phyloP scores from a whole-genome alignment of 2,888 invertebrate species.

The Drosophila tripunctata region DNA sequence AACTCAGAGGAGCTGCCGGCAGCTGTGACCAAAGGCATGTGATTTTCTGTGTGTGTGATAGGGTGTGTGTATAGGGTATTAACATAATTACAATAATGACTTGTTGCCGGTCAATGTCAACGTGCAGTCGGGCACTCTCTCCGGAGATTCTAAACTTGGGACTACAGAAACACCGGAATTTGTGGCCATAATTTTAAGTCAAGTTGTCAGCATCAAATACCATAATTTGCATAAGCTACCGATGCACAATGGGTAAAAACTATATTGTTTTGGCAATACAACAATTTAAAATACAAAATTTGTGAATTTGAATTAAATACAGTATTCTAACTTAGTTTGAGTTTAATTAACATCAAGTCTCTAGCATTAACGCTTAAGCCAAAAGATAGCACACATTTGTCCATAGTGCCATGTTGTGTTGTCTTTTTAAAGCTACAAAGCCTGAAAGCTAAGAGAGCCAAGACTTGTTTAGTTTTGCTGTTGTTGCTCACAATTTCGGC shows the following conservation, averaged over 20 bases:
- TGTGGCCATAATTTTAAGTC: conserved; percentile 51
- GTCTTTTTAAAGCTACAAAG: conserved; percentile 30
- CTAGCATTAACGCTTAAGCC: no score
- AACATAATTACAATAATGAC: conserved; percentile 77
- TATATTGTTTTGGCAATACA: not conserved
- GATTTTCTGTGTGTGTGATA: conserved; percentile 5
- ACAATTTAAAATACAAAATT: no score
- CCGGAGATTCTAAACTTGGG: not conserved
- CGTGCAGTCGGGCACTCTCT: not conserved
- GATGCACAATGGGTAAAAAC: no score
- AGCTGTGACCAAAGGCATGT: not conserved
- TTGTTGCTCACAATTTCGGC: not conserved
- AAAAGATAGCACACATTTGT: no score
- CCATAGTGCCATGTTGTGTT: no score
- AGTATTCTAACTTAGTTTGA: no score
- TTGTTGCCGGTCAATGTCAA: conserved; percentile 60
- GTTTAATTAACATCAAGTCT: no score
- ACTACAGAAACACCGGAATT: conserved; percentile 37
- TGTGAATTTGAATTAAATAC: no score
- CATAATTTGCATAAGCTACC: conserved; percentile 42
- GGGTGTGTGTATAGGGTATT: conserved; percentile 32
- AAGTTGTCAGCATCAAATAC: conserved; percentile 48
- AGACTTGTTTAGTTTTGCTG: not conserved
- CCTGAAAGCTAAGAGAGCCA: not conserved
- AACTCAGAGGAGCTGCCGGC: not conserved